These are phyloP conservation scores for Enteromius fasciolatus DNA, from an alignment of 2,797 vertebrate species.

Conservation along the genomic window DNA sequence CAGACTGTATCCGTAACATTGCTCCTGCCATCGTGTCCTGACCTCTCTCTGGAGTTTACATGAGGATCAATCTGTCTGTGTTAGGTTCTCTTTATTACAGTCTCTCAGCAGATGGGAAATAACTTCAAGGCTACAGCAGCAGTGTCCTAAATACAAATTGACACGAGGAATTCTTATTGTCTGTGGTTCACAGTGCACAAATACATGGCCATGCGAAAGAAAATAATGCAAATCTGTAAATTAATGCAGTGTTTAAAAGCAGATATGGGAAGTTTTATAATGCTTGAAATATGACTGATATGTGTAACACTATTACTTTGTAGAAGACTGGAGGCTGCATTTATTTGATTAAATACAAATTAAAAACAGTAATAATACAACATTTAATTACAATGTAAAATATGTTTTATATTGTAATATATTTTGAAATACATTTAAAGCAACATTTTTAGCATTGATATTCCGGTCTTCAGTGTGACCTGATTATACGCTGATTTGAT, in stretches of 20 bases:
- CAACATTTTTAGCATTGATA: background rate
- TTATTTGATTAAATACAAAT: background rate
- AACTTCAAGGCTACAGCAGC: background rate
- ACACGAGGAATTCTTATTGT: background rate
- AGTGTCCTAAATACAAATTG: background rate
- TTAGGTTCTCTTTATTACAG: background rate
- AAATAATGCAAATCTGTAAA: background rate
- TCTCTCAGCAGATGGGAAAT: constrained; percentile 13
- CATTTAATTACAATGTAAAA: background rate
- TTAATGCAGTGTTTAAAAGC: too few relatives aligned
- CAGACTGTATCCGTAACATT: background rate
- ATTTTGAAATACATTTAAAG: background rate
- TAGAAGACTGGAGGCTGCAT: background rate
- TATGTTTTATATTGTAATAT: background rate
- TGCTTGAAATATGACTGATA: too few relatives aligned
- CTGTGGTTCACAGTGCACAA: background rate
- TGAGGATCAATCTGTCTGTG: background rate
- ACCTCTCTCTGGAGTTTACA: background rate
- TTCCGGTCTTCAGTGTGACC: background rate
- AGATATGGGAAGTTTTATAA: too few relatives aligned
- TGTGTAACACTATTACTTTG: too few relatives aligned
- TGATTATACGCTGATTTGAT: background rate
- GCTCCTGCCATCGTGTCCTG: background rate
- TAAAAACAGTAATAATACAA: background rate
- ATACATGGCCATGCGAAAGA: background rate